Evolutionary conservation across 2,797 vertebrate genomes (phyloP), one percentile per base, ranked within the genome.

Genomic region (Bradypus variegatus): DNA sequence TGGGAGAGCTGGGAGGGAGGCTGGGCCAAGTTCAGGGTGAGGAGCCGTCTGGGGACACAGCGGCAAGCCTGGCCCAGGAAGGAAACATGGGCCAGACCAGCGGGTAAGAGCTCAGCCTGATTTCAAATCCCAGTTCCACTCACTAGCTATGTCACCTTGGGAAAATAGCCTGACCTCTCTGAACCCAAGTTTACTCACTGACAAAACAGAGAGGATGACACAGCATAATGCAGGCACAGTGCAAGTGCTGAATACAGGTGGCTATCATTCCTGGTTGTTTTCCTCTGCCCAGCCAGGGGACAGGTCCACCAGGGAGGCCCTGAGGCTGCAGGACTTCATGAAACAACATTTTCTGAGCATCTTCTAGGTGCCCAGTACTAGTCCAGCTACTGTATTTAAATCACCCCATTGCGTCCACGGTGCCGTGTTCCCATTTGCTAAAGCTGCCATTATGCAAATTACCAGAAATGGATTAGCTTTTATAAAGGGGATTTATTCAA

Each of bases 61-160:
- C 27, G 50, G 23, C 29, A 60, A 88, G 48, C 86, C 76, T 13
- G 33, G 89, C 21, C 69, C 19, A 69, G 62, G 77, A 64, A 58
- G 50, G 88, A 72, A 77, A 65, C 33, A 3, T 58, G 25, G 87
- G 45, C 8, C 58, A 15, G 76, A 33, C 78, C 41, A 50, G 6
- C 21, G 10, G 1, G 29, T 31, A 65, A 48, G 73, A 88, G 67
- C 81, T 18, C 8, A 29, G 70, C 48, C 60, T 77, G 50, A 78
- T 64, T 84, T 87, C 53, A 93, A 60, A 91, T 33, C 73, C 19
- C 45, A 19, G 10, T 7, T 8, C 92, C 80, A 1, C 33, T 80
- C 48, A 1, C 64, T 45, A 81, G 85, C 94, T 93, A 65, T 67
- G 94, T 91, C 90, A 90, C 90, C 92, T 88, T 93, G 92, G 55